These are phyloP conservation scores for Zaprionus vittiger DNA, from an alignment of 1,140 invertebrate genomes.

Conservation along the genomic window DNA sequence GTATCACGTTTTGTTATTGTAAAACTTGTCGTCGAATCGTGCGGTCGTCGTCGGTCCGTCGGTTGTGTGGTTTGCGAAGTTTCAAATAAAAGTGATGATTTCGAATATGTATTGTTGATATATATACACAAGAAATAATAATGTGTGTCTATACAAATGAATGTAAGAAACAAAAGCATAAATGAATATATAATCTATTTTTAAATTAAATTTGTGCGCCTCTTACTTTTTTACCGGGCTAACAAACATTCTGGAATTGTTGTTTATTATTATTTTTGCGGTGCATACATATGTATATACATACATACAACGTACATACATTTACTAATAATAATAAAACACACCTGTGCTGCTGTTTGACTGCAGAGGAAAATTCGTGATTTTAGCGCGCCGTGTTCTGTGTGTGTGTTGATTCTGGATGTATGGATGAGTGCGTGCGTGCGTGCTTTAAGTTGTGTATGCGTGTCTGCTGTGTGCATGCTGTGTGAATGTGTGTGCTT, in stretches of 20 bases:
- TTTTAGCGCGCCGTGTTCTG: conserved; percentile 43
- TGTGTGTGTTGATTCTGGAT: conserved; percentile 12
- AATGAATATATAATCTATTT: conserved; percentile 2
- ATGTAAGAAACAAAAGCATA: conserved; percentile 35
- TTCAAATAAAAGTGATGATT: conserved; percentile 36
- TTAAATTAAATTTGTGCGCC: background rate
- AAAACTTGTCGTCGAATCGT: conserved; percentile 38
- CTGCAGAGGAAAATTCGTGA: conserved; percentile 30
- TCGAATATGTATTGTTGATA: conserved; percentile 41
- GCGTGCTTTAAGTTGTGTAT: background rate
- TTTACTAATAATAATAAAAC: conserved; percentile 44
- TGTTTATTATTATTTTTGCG: conserved; percentile 24
- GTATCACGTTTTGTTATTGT: conserved; percentile 32
- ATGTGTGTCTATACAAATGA: conserved; percentile 34
- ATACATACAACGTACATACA: conserved; percentile 16
- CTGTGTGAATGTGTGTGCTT: conserved; percentile 21
- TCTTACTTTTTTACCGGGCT: conserved; percentile 10
- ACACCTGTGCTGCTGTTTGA: conserved; percentile 49
- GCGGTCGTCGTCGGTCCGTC: conserved; percentile 36
- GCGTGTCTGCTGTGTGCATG: background rate
- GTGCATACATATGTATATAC: conserved; percentile 12
- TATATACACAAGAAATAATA: conserved; percentile 23
- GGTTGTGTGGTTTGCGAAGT: conserved; percentile 34
- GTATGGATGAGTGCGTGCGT: conserved; percentile 25
- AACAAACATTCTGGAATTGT: conserved; percentile 10